Evolutionary conservation across 2,888 invertebrate genomes (phyloP), one percentile per base, ranked within the genome.

Genomic region (Habroteleia sp.): DNA sequence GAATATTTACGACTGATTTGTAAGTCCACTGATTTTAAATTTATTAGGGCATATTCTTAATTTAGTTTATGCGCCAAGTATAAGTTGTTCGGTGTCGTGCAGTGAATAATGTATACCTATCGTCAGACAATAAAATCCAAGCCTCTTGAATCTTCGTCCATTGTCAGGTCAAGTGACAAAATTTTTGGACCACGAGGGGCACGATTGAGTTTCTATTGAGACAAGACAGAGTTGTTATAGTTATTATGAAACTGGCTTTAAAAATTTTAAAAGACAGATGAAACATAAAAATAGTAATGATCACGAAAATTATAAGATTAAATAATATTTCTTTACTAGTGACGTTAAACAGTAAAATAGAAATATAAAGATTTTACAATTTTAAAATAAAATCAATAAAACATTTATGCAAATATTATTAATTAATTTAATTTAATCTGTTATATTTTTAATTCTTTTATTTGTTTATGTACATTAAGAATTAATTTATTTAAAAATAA

Each of bases 91-190:
- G 29, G 20, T 39, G 25, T 11, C 7, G 41, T 44, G 46, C 46
- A 46, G 29, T 46, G 46, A 46, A 46, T 13, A 10, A 46, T 46
- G 16, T 31, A 46, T 46, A 46, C 46, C 48, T 35, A 50, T 50
- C 48, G 48, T 50, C 48, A 50, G 46, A 50, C 48, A 50, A 50
- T 50, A 20, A 50, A 50, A 50, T 3, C 20, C 23, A 17, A n/a
- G 17, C 17, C 46, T 31, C 46, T 46, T 1, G 14, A 27, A 44
- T 20, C 20, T 41, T 23, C 8, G 4, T 29, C 11, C 8, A 16
- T 50, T 50, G 33, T 23, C 33, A 33, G 48, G 48, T 50, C 48
- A 50, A 50, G 48, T 50, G 48, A 35, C 23, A 46, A 46, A 16
- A 46, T 6, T 46, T 46, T 46, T 46, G 46, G 46, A 29, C 8